Evolutionary conservation across 2,888 invertebrate species (phyloP).

Genomic region (Pachycephus smyrnensis): DNA sequence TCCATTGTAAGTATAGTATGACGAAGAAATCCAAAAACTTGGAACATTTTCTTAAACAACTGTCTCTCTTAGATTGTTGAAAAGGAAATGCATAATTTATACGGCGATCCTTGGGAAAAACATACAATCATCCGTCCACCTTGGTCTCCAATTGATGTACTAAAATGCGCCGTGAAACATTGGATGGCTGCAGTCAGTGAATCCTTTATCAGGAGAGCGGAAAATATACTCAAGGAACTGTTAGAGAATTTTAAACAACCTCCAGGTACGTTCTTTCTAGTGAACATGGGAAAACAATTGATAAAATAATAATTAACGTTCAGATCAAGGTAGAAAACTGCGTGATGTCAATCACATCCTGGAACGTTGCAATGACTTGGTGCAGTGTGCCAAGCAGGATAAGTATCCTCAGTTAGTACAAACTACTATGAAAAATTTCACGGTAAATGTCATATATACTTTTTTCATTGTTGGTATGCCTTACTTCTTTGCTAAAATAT

Average conservation of each 20-base stretch:
- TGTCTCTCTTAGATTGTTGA: slow-evolving; percentile 48
- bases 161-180: slow-evolving; percentile 61
- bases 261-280: slow-evolving; percentile 37
- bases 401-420: slow-evolving; percentile 41
- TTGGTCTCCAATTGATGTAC: slow-evolving; percentile 52
- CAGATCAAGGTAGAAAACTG: slow-evolving; percentile 44
- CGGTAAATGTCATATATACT: too few species aligned
- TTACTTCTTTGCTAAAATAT: not conserved
- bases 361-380: slow-evolving; percentile 46
- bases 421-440: not conserved
- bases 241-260: slow-evolving; percentile 33
- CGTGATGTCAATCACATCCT: slow-evolving; percentile 45
- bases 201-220: slow-evolving; percentile 48
- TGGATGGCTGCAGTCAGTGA: slow-evolving; percentile 64
- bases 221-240: slow-evolving; percentile 44
- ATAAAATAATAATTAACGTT: slow-evolving; percentile 15
- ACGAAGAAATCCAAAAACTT: not conserved
- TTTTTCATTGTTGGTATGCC: too few species aligned
- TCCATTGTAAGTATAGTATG: slow-evolving; percentile 38
- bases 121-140: slow-evolving; percentile 59
- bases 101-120: slow-evolving; percentile 55
- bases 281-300: not conserved
- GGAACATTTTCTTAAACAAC: slow-evolving; percentile 10
- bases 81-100: slow-evolving; percentile 55
- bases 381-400: slow-evolving; percentile 45